These are phyloP conservation scores for Trachelus iudaicus DNA, from an alignment of 2,888 invertebrate species.

Conservation along the genomic window DNA sequence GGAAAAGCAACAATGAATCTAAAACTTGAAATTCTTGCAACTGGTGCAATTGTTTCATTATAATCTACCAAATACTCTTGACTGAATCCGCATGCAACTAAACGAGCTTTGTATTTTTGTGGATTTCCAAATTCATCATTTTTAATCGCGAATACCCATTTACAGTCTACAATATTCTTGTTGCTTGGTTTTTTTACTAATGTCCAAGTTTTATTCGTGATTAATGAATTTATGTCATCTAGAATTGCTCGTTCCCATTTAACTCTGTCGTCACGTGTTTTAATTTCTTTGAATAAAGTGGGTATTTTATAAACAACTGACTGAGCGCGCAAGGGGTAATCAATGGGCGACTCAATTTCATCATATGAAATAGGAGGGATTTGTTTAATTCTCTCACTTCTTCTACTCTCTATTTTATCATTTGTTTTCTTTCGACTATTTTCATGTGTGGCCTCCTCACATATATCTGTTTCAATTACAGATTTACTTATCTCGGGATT, in stretches of 20 bases:
- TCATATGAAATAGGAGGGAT: conserved; percentile 14
- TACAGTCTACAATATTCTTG: conserved; percentile 3
- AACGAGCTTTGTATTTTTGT: conserved; percentile 25
- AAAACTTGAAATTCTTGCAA: conserved; percentile 26
- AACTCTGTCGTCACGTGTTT: conserved; percentile 17
- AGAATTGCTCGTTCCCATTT: conserved; percentile 22
- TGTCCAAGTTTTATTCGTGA: conserved; percentile 6
- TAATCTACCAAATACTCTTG: conserved; percentile 25
- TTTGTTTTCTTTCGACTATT: not conserved
- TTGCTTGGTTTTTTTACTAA: conserved; percentile 7
- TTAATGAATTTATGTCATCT: conserved; percentile 23
- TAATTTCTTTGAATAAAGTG: conserved; percentile 16
- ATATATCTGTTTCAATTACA: not conserved
- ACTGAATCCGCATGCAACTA: conserved; percentile 24
- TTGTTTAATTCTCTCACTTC: conserved; percentile 21
- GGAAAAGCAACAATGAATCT: conserved; percentile 28
- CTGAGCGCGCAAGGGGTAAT: conserved; percentile 6
- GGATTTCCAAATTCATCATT: conserved; percentile 19
- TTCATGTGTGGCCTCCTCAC: not conserved
- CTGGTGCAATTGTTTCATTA: conserved; percentile 2
- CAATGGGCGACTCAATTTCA: conserved; percentile 2
- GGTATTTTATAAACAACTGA: conserved; percentile 6
- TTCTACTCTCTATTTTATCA: not conserved
- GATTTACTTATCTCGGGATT: too few species aligned
- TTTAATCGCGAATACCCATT: conserved; percentile 16